Conservation (phyloP, 2,113 vertebrate species). For the Cryptomyrus ogoouensis region DNA sequence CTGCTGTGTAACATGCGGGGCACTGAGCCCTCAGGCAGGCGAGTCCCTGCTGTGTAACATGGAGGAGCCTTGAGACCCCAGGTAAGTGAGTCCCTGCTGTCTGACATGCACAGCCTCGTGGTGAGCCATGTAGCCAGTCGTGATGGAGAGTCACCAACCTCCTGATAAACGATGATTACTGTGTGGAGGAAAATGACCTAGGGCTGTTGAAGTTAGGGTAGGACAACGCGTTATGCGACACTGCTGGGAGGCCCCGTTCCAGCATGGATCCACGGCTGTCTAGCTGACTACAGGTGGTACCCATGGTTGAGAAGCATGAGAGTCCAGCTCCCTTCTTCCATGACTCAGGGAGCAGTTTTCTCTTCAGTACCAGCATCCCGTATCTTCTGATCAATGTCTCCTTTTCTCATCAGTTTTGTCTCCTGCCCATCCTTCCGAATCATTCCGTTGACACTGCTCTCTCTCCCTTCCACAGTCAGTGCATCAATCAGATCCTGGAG, state of each 20-base stretch:
- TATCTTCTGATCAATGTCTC: not conserved
- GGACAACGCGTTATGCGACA: not conserved
- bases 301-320: not conserved
- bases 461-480: slow-evolving; percentile 72
- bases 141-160: not conserved
- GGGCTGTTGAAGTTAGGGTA: not conserved
- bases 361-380: not conserved
- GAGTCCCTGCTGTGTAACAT: too few species aligned
- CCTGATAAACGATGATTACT: not conserved
- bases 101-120: not conserved
- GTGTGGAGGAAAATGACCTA: not conserved
- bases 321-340: not conserved
- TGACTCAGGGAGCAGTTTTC: not conserved
- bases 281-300: not conserved
- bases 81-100: too few species aligned
- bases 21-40: too few species aligned
- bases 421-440: slow-evolving; percentile 17
- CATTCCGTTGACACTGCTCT: slow-evolving; percentile 18
- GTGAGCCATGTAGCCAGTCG: not conserved
- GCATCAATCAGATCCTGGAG: slow-evolving; percentile 99
- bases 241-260: not conserved
- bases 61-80: too few species aligned
- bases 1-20: too few species aligned
- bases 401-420: not conserved
- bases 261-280: not conserved